These are phyloP conservation scores for Rhingia rostrata DNA, from an alignment of 2,888 invertebrate genomes.

Conservation along the genomic window DNA sequence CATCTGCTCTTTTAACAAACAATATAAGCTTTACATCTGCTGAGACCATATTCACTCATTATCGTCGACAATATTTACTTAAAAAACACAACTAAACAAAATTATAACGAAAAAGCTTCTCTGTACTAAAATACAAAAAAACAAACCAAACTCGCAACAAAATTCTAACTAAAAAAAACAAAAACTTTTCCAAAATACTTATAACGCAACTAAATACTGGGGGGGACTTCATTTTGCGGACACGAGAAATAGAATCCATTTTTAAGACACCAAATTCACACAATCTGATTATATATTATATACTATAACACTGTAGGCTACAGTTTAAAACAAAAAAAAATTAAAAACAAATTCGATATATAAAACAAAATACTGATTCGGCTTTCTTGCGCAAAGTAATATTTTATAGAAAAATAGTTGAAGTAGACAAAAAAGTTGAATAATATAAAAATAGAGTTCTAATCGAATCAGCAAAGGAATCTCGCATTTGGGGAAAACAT, in stretches of 20 bases:
- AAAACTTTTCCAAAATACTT: constrained; percentile 11
- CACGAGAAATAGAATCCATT: constrained; percentile 61
- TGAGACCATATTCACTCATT: background rate
- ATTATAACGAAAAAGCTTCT: constrained; percentile 24
- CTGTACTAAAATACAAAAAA: constrained; percentile 19
- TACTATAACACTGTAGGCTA: constrained; percentile 58
- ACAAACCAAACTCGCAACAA: constrained; percentile 27
- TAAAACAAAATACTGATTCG: constrained; percentile 34
- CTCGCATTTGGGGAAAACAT: constrained; percentile 31
- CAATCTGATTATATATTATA: constrained; percentile 35
- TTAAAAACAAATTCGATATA: constrained; percentile 35
- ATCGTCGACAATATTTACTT: constrained; percentile 1
- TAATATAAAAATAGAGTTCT: constrained; percentile 19
- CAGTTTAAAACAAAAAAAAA: constrained; percentile 31
- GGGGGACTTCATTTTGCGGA: constrained; percentile 18
- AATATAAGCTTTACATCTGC: background rate
- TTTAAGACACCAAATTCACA: constrained; percentile 67
- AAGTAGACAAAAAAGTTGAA: constrained; percentile 56
- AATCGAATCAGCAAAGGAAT: constrained; percentile 71
- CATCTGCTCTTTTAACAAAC: no score
- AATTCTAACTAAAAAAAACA: constrained; percentile 39
- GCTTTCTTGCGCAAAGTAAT: constrained; percentile 61
- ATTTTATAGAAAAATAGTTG: constrained; percentile 33
- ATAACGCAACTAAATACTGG: constrained; percentile 31
- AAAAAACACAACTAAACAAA: background rate